Evolutionary conservation across 2,888 invertebrate species (phyloP).

Genomic region (Oasisia sp.): DNA sequence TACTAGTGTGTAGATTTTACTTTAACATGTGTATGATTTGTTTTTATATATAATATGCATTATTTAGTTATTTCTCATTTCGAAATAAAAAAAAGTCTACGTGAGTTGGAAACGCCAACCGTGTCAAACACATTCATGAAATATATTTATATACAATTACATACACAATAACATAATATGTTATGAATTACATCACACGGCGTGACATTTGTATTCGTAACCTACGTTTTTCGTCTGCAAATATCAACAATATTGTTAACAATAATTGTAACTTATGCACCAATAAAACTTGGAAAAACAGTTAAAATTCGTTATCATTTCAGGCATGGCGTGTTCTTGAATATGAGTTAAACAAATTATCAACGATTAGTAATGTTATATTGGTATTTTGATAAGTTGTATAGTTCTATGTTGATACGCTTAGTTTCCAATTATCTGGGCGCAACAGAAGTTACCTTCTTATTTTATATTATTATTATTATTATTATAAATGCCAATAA

Average conservation of each 20-base stretch:
- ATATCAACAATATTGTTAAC: not conserved
- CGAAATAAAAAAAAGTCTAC: no score
- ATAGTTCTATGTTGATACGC: no score
- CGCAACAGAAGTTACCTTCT: no score
- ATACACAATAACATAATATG: not conserved
- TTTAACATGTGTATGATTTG: no score
- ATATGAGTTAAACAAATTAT: not conserved
- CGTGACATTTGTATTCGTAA: not conserved
- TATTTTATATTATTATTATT: no score
- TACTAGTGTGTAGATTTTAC: no score
- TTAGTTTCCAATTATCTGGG: no score
- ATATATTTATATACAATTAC: not conserved
- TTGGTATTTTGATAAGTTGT: no score
- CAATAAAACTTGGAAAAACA: not conserved
- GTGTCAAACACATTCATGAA: not conserved
- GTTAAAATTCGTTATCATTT: not conserved
- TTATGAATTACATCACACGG: not conserved
- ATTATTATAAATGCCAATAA: not conserved
- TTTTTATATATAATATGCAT: no score
- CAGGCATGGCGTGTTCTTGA: not conserved
- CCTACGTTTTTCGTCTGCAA: not conserved
- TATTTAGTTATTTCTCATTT: no score
- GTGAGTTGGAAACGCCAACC: not conserved
- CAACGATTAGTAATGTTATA: no score
- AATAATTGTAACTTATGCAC: not conserved